Percentiles rank a stretch among this genome's conserved stretches.
Evolutionary conservation across 2,888 invertebrate species (phyloP).

Genomic region (Drosophila quinaria): DNA sequence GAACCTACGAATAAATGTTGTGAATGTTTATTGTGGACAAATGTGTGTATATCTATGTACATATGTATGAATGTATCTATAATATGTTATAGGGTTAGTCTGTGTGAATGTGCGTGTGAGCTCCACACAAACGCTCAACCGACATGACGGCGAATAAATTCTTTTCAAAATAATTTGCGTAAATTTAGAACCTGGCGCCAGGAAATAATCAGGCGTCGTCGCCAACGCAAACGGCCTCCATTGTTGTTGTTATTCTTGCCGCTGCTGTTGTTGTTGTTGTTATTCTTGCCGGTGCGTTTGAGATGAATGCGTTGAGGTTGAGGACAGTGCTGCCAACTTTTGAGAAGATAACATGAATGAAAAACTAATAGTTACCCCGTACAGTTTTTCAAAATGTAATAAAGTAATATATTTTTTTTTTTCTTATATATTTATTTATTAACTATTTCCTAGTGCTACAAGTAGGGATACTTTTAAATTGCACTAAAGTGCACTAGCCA

Average conservation of each 20-base stretch:
- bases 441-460: no score
- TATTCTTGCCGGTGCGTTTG: constrained; percentile 33
- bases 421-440: no score
- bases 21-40: no score
- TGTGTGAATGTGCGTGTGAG: constrained; percentile 21
- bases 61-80: no score
- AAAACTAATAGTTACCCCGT: neutral
- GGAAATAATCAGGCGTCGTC: constrained; percentile 83
- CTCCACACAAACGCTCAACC: constrained; percentile 54
- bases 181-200: constrained; percentile 85
- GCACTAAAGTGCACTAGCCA: no score
- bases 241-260: constrained; percentile 14
- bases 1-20: no score
- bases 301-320: constrained; percentile 34
- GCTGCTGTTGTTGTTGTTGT: constrained; percentile 7
- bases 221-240: constrained; percentile 57
- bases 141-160: constrained; percentile 78
- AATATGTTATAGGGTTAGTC: no score
- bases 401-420: no score
- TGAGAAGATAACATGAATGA: neutral
- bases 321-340: constrained; percentile 23
- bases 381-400: no score
- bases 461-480: no score
- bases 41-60: no score
- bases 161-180: constrained; percentile 83